phyloP scores from a whole-genome alignment of 2,797 vertebrate species.

The Fratercula arctica region DNA sequence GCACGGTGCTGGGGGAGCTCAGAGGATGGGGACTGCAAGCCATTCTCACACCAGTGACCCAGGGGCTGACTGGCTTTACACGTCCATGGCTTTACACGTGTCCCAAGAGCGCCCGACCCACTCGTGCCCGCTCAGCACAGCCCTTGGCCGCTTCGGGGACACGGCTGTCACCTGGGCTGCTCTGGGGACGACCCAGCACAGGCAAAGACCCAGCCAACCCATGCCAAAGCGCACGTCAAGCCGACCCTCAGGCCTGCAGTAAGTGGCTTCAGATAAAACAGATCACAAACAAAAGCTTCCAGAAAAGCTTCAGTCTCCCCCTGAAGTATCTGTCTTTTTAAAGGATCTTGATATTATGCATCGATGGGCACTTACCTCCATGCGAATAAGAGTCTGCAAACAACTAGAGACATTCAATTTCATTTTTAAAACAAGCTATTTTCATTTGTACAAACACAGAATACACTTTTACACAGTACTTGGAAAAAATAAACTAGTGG shows the following conservation, averaged over 20 bases:
- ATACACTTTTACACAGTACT: not conserved
- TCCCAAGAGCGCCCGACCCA: rapidly evolving
- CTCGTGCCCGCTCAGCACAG: not conserved
- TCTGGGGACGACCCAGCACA: not conserved
- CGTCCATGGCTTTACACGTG: not conserved
- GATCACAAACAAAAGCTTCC: not conserved
- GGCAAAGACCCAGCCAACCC: not conserved
- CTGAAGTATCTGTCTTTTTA: not conserved
- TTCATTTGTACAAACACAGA: not conserved
- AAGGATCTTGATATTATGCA: not conserved
- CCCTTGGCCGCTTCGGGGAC: not conserved
- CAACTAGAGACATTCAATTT: not conserved
- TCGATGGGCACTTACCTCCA: rapidly evolving
- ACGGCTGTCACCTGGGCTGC: not conserved
- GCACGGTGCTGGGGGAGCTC: rapidly evolving
- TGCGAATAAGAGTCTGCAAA: not conserved
- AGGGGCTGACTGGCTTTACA: no score
- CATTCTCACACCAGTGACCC: not conserved
- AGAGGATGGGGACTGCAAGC: not conserved
- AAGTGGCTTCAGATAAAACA: not conserved
- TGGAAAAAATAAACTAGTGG: not conserved
- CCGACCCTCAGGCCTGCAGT: not conserved
- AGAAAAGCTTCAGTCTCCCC: not conserved
- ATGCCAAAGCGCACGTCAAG: not conserved
- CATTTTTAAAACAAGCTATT: not conserved